Conservation (phyloP, 2,113 vertebrate genomes). For the Apeltes quadracus region DNA sequence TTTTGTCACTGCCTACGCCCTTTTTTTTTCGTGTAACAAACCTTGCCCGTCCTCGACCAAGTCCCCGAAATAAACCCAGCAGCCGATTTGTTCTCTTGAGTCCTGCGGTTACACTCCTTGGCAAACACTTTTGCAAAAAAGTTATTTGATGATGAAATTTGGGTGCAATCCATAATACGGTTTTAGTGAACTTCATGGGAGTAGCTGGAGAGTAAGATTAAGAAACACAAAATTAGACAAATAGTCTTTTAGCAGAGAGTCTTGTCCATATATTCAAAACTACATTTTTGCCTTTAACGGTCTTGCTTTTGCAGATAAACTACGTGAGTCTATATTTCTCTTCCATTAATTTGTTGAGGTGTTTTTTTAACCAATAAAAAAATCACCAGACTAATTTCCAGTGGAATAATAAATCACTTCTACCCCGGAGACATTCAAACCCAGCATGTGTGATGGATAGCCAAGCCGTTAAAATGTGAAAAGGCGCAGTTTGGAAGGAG, state of each 20-base stretch:
- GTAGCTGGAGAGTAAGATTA: slow-evolving; percentile 9
- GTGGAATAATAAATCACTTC: slow-evolving; percentile 67
- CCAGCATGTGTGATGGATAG: slow-evolving; percentile 69
- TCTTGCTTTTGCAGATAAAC: slow-evolving; percentile 4
- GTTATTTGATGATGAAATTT: slow-evolving; percentile 65
- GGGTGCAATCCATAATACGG: slow-evolving; percentile 42
- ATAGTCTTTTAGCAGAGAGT: slow-evolving; percentile 18
- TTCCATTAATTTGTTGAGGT: slow-evolving; percentile 34
- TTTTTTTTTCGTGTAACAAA: too few species aligned
- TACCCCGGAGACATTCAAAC: slow-evolving; percentile 64
- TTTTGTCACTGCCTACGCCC: too few species aligned
- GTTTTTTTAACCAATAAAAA: slow-evolving; percentile 60
- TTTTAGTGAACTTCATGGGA: slow-evolving; percentile 31
- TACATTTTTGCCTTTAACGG: too few species aligned
- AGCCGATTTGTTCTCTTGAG: too few species aligned
- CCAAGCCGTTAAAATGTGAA: slow-evolving; percentile 67
- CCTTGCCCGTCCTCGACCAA: too few species aligned
- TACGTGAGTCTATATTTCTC: slow-evolving; percentile 13
- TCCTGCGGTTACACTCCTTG: not conserved
- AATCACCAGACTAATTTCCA: slow-evolving; percentile 65
- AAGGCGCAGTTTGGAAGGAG: slow-evolving; percentile 55
- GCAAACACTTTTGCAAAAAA: slow-evolving; percentile 28
- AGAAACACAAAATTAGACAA: slow-evolving; percentile 29
- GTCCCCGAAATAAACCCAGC: too few species aligned
- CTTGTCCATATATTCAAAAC: slow-evolving; percentile 15